Evolutionary conservation across 2,797 vertebrate species (phyloP).

Genomic region (Alauda arvensis): DNA sequence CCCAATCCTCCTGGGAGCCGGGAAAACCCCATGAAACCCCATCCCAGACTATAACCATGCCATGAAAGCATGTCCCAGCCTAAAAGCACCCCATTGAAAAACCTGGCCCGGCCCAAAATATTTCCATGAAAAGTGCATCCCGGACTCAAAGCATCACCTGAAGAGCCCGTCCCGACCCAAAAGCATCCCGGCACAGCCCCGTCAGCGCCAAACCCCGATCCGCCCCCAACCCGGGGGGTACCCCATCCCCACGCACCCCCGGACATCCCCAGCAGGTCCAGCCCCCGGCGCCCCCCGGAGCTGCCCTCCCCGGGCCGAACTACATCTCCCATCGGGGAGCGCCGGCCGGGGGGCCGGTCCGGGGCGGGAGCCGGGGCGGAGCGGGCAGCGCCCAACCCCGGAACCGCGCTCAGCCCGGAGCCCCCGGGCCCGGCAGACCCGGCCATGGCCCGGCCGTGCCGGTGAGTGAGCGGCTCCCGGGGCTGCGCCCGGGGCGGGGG

Average conservation of each 20-base stretch:
- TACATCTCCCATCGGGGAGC: background rate
- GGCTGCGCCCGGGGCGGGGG: background rate
- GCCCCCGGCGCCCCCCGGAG: background rate
- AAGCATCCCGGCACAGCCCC: background rate
- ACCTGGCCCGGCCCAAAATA: background rate
- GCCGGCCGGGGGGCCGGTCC: background rate
- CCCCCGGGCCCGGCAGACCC: background rate
- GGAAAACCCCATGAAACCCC: background rate
- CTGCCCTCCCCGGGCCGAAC: background rate
- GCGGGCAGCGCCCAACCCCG: background rate
- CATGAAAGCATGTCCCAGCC: background rate
- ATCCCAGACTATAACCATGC: background rate
- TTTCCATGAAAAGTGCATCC: too few relatives aligned
- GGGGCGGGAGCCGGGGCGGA: background rate
- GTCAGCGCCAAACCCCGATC: background rate
- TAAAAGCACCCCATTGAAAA: background rate
- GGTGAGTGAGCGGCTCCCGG: background rate
- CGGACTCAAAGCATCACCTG: background rate
- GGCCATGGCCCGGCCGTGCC: background rate
- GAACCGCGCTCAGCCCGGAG: background rate
- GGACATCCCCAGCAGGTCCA: background rate
- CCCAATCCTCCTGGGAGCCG: rapidly evolving
- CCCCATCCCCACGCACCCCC: too few relatives aligned
- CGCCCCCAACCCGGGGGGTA: rapidly evolving
- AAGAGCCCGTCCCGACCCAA: background rate